Conservation (phyloP, 2,888 invertebrate species). For the Linnaemya tessellans region DNA sequence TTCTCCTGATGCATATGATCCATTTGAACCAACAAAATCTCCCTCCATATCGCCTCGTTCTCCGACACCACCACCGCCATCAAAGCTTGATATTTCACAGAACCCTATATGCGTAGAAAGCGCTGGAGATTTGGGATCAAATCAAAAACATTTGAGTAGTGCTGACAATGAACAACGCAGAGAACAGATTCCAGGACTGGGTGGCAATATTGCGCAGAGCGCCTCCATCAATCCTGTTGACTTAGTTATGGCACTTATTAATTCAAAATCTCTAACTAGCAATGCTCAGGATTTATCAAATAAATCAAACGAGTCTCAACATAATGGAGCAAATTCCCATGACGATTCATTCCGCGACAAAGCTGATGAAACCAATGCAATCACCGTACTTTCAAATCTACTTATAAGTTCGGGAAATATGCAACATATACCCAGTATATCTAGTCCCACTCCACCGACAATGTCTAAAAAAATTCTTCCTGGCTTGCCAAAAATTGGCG, state of each 20-base stretch:
- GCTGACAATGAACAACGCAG: slow-evolving; percentile 67
- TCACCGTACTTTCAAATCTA: slow-evolving; percentile 82
- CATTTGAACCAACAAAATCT: slow-evolving; percentile 95
- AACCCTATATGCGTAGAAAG: slow-evolving; percentile 67
- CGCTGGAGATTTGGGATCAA: slow-evolving; percentile 48
- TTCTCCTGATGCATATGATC: slow-evolving; percentile 94
- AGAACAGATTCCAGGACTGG: slow-evolving; percentile 73
- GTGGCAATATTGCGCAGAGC: slow-evolving; percentile 66
- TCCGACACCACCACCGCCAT: slow-evolving; percentile 78
- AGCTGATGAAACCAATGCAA: slow-evolving; percentile 76
- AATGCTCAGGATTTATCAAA: slow-evolving; percentile 76
- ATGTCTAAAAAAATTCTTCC: slow-evolving; percentile 75
- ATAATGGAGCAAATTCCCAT: slow-evolving; percentile 70
- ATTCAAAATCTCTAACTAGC: slow-evolving; percentile 78
- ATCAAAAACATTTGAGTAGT: slow-evolving; percentile 66
- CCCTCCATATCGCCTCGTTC: slow-evolving; percentile 82
- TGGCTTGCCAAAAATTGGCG: slow-evolving; percentile 77
- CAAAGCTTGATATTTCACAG: slow-evolving; percentile 74
- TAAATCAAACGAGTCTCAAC: slow-evolving; percentile 78
- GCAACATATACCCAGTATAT: slow-evolving; percentile 81
- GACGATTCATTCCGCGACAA: slow-evolving; percentile 77
- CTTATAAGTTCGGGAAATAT: slow-evolving; percentile 77
- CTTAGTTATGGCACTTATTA: slow-evolving; percentile 86
- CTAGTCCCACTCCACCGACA: slow-evolving; percentile 79
- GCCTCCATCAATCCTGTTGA: slow-evolving; percentile 86